These are phyloP conservation scores for Hydrotaea diabolus DNA, from an alignment of 2,888 invertebrate genomes.

Conservation along the genomic window DNA sequence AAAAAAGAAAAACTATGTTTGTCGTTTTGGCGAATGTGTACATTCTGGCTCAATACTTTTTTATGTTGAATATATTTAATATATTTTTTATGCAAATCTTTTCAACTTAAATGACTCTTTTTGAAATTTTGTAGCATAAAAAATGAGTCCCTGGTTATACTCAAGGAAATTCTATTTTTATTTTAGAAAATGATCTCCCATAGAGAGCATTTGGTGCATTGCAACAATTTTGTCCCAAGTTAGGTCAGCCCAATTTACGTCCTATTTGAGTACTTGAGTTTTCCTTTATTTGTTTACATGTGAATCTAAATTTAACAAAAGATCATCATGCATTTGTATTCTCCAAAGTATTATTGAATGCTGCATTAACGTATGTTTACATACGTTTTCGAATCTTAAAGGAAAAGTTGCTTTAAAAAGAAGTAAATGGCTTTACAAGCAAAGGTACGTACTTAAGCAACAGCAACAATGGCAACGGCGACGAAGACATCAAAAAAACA, in stretches of 20 bases:
- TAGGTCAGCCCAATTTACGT: background rate
- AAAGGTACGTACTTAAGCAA: background rate
- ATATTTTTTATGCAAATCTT: too few relatives aligned
- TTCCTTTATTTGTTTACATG: background rate
- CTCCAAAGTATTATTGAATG: background rate
- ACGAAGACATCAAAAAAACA: slow-evolving; percentile 34
- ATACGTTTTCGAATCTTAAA: background rate
- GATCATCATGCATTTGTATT: background rate
- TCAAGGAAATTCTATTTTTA: too few relatives aligned
- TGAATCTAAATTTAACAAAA: slow-evolving; percentile 6
- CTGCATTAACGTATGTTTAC: background rate
- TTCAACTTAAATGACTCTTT: too few relatives aligned
- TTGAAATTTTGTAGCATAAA: too few relatives aligned
- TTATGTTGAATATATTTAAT: too few relatives aligned
- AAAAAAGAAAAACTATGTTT: too few relatives aligned
- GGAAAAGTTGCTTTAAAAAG: background rate
- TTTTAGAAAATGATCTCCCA: slow-evolving; percentile 26
- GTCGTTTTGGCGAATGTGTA: too few relatives aligned
- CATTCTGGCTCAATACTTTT: too few relatives aligned
- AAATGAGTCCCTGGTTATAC: too few relatives aligned
- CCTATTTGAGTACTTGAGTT: slow-evolving; percentile 1
- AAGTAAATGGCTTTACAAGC: background rate
- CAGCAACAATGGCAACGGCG: background rate
- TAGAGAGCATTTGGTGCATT: background rate
- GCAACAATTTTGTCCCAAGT: background rate